phyloP scores from a whole-genome alignment of 37 sponge, comb jelly and placozoan genomes.

The Chondrilla cf. caribensis region DNA sequence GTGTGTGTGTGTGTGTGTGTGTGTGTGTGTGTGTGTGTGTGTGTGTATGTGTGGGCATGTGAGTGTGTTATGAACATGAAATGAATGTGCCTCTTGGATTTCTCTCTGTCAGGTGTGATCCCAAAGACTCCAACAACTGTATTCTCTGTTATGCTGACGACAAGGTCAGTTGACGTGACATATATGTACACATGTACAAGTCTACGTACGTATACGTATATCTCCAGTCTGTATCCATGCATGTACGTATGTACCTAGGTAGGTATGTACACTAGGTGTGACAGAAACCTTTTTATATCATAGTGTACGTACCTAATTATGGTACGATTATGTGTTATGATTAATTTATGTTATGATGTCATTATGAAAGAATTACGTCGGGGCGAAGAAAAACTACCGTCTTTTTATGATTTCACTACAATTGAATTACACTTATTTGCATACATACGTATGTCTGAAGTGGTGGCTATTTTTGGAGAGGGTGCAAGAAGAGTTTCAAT shows the following conservation, averaged over 20 bases:
- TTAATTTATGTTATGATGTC: no score
- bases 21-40: conserved; percentile 3
- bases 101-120: not conserved
- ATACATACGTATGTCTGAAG: no score
- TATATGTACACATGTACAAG: not conserved
- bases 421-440: no score
- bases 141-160: conserved; percentile 13
- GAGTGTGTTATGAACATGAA: no score
- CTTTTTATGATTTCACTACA: no score
- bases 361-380: no score
- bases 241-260: not conserved
- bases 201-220: not conserved
- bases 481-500: no score
- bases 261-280: not conserved
- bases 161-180: conserved; percentile 7
- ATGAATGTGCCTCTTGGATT: not conserved
- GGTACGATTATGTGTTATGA: no score
- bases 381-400: no score
- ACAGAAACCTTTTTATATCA: no score
- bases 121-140: conserved; percentile 8
- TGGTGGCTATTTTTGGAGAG: no score
- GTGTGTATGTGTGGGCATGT: not conserved
- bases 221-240: not conserved
- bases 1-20: conserved; percentile 7
- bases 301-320: no score